Conservation (phyloP, 2,113 vertebrate genomes). For the Campylomormyrus numenius region DNA sequence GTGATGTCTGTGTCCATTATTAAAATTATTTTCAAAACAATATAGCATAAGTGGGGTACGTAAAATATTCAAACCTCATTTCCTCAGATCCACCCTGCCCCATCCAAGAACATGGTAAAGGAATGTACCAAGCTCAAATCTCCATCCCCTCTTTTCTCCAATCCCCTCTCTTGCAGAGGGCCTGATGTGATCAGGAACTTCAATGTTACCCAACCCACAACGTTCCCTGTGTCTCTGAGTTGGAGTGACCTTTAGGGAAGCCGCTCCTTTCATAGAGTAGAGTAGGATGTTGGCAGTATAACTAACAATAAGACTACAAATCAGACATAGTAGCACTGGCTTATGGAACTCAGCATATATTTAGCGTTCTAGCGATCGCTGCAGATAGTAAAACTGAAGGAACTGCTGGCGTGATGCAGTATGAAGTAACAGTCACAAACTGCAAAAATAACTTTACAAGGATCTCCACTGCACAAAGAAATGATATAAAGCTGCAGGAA, state of each 20-base stretch:
- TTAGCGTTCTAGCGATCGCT: background rate
- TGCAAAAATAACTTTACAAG: background rate
- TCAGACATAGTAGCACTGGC: background rate
- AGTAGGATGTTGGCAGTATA: background rate
- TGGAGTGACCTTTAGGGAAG: conserved; percentile 10
- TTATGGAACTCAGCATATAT: background rate
- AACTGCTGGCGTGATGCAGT: too few species aligned
- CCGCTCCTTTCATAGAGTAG: background rate
- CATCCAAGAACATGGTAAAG: too few species aligned
- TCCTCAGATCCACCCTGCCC: too few species aligned
- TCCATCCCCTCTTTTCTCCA: too few species aligned
- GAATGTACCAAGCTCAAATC: too few species aligned
- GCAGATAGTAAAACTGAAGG: background rate
- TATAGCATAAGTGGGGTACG: too few species aligned
- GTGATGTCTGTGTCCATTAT: background rate
- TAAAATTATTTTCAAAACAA: too few species aligned
- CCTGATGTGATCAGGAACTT: too few species aligned
- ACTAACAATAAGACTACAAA: background rate
- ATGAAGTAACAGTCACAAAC: too few species aligned
- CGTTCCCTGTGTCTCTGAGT: conserved; percentile 5
- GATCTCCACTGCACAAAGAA: background rate
- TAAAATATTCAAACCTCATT: too few species aligned
- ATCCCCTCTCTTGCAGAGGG: too few species aligned
- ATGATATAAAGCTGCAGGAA: background rate
- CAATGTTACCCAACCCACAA: background rate